Base-by-base conservation (phyloP, 2,113 vertebrate genomes). In the Gasterosteus nipponicus region DNA sequence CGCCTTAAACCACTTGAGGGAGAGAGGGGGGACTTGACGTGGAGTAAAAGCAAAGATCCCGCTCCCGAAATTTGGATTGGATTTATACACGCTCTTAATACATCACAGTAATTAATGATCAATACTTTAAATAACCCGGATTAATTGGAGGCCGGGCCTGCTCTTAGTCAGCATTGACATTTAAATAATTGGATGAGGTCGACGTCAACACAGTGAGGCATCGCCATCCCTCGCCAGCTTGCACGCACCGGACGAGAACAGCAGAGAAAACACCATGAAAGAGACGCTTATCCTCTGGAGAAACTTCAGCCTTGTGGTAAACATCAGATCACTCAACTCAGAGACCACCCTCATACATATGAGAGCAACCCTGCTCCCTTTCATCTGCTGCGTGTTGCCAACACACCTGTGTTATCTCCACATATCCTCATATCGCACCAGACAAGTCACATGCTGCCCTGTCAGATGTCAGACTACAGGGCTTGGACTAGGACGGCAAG, bases 391-490 rank as follows among this genome's bases (percentile, higher is more conserved):
- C 0, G 5, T 41, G 78, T 54, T 86, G 82, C 83, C 80, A 77
- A 67, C 29, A 69, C 75, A 86, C 83, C 73, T 44, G 61, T 58
- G 65, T 74, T 80, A 90, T 86, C 87, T 76, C 61, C 69, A 46
- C 77, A 62, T 82, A 75, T 78, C 41, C 73, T 60, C 72, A 59
- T 66, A 86, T 85, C 80, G 49, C 77, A 77, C 26, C 75, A 75
- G 69, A 82, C 82, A 85, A 83, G 65, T 89, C 87, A 85, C 83
- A 82, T 86, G 75, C 63, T 64, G 70, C 73, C 12, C n/a, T 67
- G 72, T 83, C 79, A 70, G 83, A 84, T 65, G 58, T 77, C 78
- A 79, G 73, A 58, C 69, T 57, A 69, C 49, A 16, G 68, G 56
- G 63, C 44, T 60, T 71, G 19, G 72, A 67, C 77, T 38, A 29